Conservation (phyloP, 2,888 invertebrate species). For the Leucophora obtusa region DNA sequence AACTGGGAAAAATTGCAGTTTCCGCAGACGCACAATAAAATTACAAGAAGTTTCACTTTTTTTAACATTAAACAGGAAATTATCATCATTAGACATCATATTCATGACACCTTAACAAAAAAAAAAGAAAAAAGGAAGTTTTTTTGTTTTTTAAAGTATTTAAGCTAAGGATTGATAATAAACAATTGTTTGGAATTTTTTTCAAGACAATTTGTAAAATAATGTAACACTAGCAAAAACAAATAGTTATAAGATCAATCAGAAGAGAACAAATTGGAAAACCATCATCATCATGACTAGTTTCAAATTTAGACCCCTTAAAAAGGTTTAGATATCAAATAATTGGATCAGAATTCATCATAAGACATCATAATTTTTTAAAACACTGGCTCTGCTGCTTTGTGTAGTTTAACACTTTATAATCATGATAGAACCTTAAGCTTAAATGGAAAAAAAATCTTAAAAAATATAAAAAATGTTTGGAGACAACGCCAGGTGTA, state of each 20-base stretch:
- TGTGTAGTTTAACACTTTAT: slow-evolving; percentile 63
- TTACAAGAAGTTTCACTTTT: slow-evolving; percentile 4
- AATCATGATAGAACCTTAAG: slow-evolving; percentile 65
- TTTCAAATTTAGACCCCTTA: slow-evolving; percentile 70
- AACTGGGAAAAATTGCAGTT: slow-evolving; percentile 8
- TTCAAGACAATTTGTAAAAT: slow-evolving; percentile 60
- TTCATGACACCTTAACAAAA: slow-evolving; percentile 20
- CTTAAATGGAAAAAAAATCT: slow-evolving; percentile 54
- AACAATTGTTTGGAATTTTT: slow-evolving; percentile 58
- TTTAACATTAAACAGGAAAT: slow-evolving; percentile 12
- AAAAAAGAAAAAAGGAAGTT: slow-evolving; percentile 45
- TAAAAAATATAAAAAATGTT: slow-evolving; percentile 54
- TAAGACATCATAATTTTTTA: slow-evolving; percentile 47
- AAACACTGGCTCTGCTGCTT: slow-evolving; percentile 63
- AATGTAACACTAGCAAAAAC: slow-evolving; percentile 52
- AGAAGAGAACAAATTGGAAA: slow-evolving; percentile 62
- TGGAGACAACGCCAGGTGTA: slow-evolving; percentile 63
- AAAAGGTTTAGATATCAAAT: slow-evolving; percentile 54
- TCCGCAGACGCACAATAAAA: slow-evolving; percentile 50
- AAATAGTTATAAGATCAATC: slow-evolving; percentile 62
- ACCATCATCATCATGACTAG: slow-evolving; percentile 65
- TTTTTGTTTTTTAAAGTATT: slow-evolving; percentile 53
- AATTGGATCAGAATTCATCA: slow-evolving; percentile 50
- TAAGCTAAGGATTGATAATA: slow-evolving; percentile 65
- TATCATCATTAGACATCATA: slow-evolving; percentile 38